Evolutionary conservation across 2,113 vertebrate species (phyloP).

Genomic region (human (Homo sapiens)): GRCh38 chr2:71797501-71798000

Average conservation of each 20-base stretch:
- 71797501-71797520: neutral
- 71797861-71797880: neutral
- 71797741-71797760: neutral
- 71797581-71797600: neutral
- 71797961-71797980: neutral
- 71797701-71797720: neutral
- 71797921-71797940: neutral
- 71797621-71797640: neutral
- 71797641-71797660: neutral
- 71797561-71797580: neutral
- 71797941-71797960: neutral
- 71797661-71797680: neutral
- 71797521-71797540: neutral
- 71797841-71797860: neutral
- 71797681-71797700: neutral
- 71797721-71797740: neutral
- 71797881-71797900: neutral
- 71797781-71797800: neutral
- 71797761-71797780: neutral
- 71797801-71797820: neutral
- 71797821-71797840: neutral
- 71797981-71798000: neutral
- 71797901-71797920: neutral
- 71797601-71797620: neutral
- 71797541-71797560: neutral